These are phyloP conservation scores for Cepphus grylle DNA, from an alignment of 2,113 vertebrate genomes.

Conservation along the genomic window DNA sequence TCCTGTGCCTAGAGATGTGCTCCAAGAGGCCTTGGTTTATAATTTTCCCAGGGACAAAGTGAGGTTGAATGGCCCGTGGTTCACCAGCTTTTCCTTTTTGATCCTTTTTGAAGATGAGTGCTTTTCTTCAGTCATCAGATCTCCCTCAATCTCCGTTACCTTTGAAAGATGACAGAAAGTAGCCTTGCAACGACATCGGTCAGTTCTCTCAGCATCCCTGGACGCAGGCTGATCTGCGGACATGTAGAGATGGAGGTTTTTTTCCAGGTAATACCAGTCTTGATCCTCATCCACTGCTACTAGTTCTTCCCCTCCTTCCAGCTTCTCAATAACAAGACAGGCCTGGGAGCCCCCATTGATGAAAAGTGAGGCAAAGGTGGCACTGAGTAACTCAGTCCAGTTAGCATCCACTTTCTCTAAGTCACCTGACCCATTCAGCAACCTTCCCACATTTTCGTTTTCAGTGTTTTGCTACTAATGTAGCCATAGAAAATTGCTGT, in stretches of 20 bases:
- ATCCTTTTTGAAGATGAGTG: neutral
- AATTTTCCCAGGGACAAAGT: neutral
- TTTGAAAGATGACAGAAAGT: neutral
- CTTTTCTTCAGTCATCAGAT: neutral
- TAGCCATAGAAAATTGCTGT: neutral
- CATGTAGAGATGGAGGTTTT: neutral
- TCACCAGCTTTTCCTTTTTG: neutral
- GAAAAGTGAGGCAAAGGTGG: neutral
- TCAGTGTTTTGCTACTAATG: neutral
- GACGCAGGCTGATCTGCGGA: neutral
- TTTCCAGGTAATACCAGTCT: neutral
- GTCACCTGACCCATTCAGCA: neutral
- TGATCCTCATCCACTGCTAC: neutral
- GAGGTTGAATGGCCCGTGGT: neutral
- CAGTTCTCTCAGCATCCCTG: neutral
- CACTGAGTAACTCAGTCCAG: neutral
- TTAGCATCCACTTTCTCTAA: neutral
- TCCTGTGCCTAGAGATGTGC: neutral
- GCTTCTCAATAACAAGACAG: neutral
- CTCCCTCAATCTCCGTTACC: neutral
- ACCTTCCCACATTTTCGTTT: neutral
- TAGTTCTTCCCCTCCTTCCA: neutral
- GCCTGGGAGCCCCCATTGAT: neutral
- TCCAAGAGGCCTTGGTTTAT: neutral
- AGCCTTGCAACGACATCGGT: neutral